Evolutionary conservation across 2,113 vertebrate species (phyloP).

Genomic region (Zapus hudsonius): DNA sequence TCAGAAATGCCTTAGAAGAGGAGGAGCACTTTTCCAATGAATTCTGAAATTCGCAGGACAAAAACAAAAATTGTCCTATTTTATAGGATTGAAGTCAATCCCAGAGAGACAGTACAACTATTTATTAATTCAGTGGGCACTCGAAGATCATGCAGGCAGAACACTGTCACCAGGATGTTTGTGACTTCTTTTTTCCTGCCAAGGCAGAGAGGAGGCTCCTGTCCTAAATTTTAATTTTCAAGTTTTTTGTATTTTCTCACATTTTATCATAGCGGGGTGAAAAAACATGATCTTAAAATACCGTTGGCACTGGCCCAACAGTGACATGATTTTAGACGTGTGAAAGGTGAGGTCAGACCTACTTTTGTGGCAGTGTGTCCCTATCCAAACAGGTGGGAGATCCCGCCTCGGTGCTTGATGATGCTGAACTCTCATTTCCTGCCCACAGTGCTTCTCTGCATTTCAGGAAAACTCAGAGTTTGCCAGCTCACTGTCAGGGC

Average conservation of each 20-base stretch:
- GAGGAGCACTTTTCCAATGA: constrained; percentile 18
- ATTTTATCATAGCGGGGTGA: constrained; percentile 12
- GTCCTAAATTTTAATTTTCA: neutral
- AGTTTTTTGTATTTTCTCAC: neutral
- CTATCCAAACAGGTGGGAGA: constrained; percentile 34
- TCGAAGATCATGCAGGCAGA: neutral
- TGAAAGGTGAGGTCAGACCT: neutral
- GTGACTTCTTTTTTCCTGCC: constrained; percentile 35
- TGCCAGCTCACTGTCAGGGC: constrained; percentile 59
- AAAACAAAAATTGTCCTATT: neutral
- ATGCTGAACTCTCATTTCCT: constrained; percentile 50
- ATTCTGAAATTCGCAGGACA: constrained; percentile 31
- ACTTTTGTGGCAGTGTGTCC: neutral
- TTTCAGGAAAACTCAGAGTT: constrained; percentile 42
- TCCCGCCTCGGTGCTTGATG: neutral
- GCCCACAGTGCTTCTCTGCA: constrained; percentile 21
- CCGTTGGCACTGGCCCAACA: neutral
- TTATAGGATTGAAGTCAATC: constrained; percentile 1
- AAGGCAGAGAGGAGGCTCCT: neutral
- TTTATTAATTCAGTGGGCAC: constrained; percentile 4
- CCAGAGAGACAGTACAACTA: constrained; percentile 41
- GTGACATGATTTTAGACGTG: constrained; percentile 1
- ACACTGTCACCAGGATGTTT: neutral
- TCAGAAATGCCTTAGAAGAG: constrained; percentile 53
- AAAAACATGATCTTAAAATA: constrained; percentile 5